Evolutionary conservation across 2,888 invertebrate genomes (phyloP).

Genomic region (Petrophora chlorosata): DNA sequence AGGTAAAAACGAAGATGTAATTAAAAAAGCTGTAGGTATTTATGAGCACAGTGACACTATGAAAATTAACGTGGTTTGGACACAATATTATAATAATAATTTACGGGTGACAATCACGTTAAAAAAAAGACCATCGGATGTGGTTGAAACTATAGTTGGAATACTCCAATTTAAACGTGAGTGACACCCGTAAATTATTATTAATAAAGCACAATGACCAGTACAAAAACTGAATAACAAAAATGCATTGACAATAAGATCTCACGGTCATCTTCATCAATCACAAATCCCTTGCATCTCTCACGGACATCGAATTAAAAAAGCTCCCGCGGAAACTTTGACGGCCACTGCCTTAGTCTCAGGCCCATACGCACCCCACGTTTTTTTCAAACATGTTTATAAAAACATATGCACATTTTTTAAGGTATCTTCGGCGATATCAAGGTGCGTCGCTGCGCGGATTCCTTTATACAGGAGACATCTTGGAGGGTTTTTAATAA

Average conservation of each 20-base stretch:
- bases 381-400: slow-evolving; percentile 70
- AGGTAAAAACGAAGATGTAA: too few relatives aligned
- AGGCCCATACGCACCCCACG: slow-evolving; percentile 52
- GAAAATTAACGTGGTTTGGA: too few relatives aligned
- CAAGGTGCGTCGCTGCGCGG: slow-evolving; percentile 78
- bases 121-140: too few relatives aligned
- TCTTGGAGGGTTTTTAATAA: slow-evolving; percentile 75
- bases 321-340: slow-evolving; percentile 46
- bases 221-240: background rate
- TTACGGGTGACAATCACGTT: too few relatives aligned
- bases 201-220: background rate
- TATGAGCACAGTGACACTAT: too few relatives aligned
- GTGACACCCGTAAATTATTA: too few relatives aligned
- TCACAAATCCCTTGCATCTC: background rate
- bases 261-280: background rate
- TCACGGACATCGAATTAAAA: background rate
- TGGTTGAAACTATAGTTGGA: too few relatives aligned
- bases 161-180: too few relatives aligned
- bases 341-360: slow-evolving; percentile 40
- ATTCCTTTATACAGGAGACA: slow-evolving; percentile 72
- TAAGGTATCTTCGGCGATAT: slow-evolving; percentile 67
- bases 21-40: too few relatives aligned
- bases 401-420: slow-evolving; percentile 84
- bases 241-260: too few relatives aligned
- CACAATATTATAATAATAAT: too few relatives aligned